phyloP scores from a whole-genome alignment of 2,888 invertebrate species.

The Agrochola lychnidis region DNA sequence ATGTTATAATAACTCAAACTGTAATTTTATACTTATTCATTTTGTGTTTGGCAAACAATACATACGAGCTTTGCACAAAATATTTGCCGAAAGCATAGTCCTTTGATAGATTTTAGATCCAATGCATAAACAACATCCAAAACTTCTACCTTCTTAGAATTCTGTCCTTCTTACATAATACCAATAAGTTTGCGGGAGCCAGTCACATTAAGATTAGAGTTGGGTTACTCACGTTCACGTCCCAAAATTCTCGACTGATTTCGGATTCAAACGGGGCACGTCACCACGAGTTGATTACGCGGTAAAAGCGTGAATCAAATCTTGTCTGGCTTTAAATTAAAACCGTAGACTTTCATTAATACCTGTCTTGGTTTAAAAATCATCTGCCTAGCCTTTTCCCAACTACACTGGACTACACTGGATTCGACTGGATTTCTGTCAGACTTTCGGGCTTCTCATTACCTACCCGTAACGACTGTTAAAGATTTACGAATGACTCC shows the following conservation, averaged over 20 bases:
- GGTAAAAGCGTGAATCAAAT: slow-evolving; percentile 32
- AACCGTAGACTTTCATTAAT: slow-evolving; percentile 18
- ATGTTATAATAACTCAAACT: background rate
- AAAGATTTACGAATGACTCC: background rate
- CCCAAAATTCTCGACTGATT: slow-evolving; percentile 30
- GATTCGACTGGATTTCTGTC: background rate
- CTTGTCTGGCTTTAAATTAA: slow-evolving; percentile 39
- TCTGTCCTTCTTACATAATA: background rate
- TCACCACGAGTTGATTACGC: slow-evolving; percentile 33
- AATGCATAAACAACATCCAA: background rate
- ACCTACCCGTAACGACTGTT: too few species aligned
- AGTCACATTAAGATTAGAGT: slow-evolving; percentile 30
- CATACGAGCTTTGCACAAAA: background rate
- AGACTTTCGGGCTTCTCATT: background rate
- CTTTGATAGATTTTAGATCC: background rate
- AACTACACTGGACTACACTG: too few species aligned
- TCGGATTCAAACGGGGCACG: slow-evolving; percentile 35
- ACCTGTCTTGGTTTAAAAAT: slow-evolving; percentile 13
- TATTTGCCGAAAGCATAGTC: background rate
- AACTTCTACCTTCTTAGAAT: background rate
- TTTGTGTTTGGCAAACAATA: background rate
- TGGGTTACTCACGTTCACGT: slow-evolving; percentile 20
- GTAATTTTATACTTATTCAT: background rate
- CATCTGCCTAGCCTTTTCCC: too few species aligned
- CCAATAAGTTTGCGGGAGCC: slow-evolving; percentile 16